Evolutionary conservation across 2,888 invertebrate species (phyloP).

Genomic region (Meliscaeva auricollis): DNA sequence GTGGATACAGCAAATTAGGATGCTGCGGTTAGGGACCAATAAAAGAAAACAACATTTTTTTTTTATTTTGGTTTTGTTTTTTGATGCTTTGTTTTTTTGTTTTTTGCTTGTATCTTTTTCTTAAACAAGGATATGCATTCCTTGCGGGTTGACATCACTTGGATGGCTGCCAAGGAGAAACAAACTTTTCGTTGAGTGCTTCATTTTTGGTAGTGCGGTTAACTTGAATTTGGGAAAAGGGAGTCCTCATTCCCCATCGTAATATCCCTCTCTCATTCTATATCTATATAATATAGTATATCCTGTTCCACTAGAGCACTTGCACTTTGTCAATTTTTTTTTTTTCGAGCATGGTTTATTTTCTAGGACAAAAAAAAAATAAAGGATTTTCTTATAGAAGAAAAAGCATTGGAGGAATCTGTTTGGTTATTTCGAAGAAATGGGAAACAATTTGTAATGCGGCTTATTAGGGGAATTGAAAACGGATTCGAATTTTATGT

Average conservation of each 20-base stretch:
- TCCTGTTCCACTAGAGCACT: not conserved
- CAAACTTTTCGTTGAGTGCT: conserved; percentile 70
- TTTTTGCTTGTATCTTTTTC: conserved; percentile 20
- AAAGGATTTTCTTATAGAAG: not conserved
- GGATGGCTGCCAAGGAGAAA: conserved; percentile 69
- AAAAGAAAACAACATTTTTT: conserved; percentile 25
- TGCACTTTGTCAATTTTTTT: conserved; percentile 15
- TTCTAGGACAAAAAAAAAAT: conserved; percentile 10
- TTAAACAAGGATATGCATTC: conserved; percentile 67
- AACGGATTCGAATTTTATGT: conserved; percentile 74
- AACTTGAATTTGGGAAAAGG: conserved; percentile 62
- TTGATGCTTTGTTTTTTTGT: conserved; percentile 9
- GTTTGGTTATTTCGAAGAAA: conserved; percentile 56
- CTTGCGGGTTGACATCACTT: conserved; percentile 70
- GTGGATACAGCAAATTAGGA: conserved; percentile 21
- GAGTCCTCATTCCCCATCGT: not conserved
- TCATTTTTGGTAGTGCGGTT: conserved; percentile 71
- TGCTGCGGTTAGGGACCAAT: conserved; percentile 51
- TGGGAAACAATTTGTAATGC: conserved; percentile 75
- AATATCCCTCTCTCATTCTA: too few species aligned
- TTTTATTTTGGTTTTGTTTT: not conserved
- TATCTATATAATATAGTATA: too few species aligned
- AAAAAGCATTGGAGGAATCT: conserved; percentile 44
- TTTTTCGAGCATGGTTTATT: conserved; percentile 32
- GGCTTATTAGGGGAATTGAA: conserved; percentile 75